Evolutionary conservation across 2,797 vertebrate genomes (phyloP).

Genomic region (Orientallactaga sibirica): DNA sequence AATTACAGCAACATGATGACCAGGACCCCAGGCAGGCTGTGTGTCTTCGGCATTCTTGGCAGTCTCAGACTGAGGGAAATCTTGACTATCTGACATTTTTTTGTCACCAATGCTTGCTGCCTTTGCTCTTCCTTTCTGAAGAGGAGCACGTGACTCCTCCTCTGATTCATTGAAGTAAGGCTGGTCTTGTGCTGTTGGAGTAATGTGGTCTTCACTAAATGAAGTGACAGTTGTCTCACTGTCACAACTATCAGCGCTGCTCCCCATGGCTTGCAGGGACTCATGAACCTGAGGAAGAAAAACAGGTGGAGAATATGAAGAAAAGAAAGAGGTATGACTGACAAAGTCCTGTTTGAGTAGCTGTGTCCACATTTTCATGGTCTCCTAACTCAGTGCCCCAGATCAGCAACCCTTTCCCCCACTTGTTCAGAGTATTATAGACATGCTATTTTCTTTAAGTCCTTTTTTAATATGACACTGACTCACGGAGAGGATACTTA

Average conservation of each 20-base stretch:
- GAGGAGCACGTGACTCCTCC: conserved; percentile 79
- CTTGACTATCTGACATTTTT: conserved; percentile 65
- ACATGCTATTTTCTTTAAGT: conserved; percentile 15
- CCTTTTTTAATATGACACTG: background rate
- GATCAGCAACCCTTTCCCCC: background rate
- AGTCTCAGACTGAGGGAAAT: background rate
- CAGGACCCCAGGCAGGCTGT: conserved; percentile 55
- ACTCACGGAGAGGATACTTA: conserved; percentile 3
- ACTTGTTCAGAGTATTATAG: conserved; percentile 21
- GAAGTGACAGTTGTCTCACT: conserved; percentile 97
- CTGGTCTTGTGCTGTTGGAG: conserved; percentile 88
- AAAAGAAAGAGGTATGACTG: background rate
- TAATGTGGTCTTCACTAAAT: conserved; percentile 90
- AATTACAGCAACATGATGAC: conserved; percentile 54
- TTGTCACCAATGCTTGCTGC: conserved; percentile 66
- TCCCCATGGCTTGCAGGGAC: conserved; percentile 91
- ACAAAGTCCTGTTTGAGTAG: background rate
- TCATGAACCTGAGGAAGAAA: conserved; percentile 91
- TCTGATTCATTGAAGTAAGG: conserved; percentile 87
- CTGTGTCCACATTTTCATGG: background rate
- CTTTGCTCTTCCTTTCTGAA: conserved; percentile 72
- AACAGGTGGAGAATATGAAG: background rate
- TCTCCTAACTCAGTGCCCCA: background rate
- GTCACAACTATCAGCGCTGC: conserved; percentile 97
- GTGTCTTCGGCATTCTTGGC: conserved; percentile 69